These are phyloP conservation scores for Napeogenes inachia DNA, from an alignment of 2,888 invertebrate genomes.

Conservation along the genomic window DNA sequence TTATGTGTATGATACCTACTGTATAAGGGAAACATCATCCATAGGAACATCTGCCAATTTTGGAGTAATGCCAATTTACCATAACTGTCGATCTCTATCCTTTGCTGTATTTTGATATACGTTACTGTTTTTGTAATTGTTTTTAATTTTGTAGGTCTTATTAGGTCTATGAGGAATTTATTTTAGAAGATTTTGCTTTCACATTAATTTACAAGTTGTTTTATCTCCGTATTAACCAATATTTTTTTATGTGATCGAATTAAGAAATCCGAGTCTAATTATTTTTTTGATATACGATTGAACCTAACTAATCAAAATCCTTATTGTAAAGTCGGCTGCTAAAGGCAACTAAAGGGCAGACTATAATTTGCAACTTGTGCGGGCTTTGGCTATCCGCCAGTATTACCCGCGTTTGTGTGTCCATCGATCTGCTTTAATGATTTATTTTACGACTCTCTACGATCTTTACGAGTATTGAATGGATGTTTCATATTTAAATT, in stretches of 20 bases:
- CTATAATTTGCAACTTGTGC: not conserved
- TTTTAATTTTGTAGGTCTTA: not conserved
- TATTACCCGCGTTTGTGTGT: not conserved
- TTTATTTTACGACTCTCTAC: constrained; percentile 4
- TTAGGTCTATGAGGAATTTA: not conserved
- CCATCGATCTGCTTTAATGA: not conserved
- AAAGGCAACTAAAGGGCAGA: not conserved
- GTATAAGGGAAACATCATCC: not conserved
- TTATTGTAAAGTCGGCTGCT: not conserved
- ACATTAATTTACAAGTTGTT: no score
- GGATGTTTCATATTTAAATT: not conserved
- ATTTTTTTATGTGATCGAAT: no score
- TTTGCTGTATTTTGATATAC: not conserved
- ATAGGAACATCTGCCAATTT: not conserved
- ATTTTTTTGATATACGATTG: not conserved
- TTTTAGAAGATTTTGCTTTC: not conserved
- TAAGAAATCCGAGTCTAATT: no score
- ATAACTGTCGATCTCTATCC: not conserved
- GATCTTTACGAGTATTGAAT: constrained; percentile 1
- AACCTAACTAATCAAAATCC: not conserved
- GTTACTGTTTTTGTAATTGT: not conserved
- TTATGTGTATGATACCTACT: not conserved
- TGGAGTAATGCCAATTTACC: not conserved
- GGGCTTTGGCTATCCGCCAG: not conserved
- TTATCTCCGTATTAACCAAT: no score